Base-by-base conservation (phyloP, 2,113 vertebrate species). In the Crypturellus undulatus region DNA sequence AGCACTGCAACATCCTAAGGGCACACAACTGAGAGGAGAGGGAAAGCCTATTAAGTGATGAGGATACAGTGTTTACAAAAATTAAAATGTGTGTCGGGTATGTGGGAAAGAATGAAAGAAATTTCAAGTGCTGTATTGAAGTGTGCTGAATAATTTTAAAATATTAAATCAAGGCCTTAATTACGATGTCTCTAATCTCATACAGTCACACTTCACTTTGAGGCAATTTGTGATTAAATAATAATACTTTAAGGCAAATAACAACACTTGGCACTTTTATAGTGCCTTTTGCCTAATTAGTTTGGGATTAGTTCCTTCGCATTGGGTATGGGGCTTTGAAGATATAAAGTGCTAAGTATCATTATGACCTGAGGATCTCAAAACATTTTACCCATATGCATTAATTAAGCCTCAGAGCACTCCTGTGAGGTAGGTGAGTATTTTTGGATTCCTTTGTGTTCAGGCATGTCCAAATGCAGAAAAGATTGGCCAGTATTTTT, bases 201-300 rank as follows among this genome's bases (percentile, higher is more conserved):
- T 85, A 73, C 79, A 84, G 90, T 96, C 91, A 97, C 79, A 85
- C 93, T 96, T 96, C 91, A 96, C 92, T 96, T 96, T 96, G 81
- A 94, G 80, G 91, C 96, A 97, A 94, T 96, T 96, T 90, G 90
- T 86, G 96, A 85, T 96, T 96, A 96, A 97, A 97, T 97, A 96
- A 95, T 96, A 96, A 95, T 96, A 95, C 94, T 96, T 97, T 83
- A 96, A 97, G 96, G 90, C 72, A 97, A 93, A 95, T 95, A 95
- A 96, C 89, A 93, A 96, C 77, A 92, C 94, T 96, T 95, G 93
- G 96, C 94, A 92, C 94, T 95, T 95, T 95, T 79, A 96, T 96
- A 96, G 91, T 96, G 96, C 93, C 94, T 97, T 97, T 96, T 96
- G 89, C 93, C 96, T 97, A 97, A 97, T 97, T 97, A 95, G 96